Conservation (phyloP, 2,888 invertebrate genomes). For the Iselma pallidipennis region DNA sequence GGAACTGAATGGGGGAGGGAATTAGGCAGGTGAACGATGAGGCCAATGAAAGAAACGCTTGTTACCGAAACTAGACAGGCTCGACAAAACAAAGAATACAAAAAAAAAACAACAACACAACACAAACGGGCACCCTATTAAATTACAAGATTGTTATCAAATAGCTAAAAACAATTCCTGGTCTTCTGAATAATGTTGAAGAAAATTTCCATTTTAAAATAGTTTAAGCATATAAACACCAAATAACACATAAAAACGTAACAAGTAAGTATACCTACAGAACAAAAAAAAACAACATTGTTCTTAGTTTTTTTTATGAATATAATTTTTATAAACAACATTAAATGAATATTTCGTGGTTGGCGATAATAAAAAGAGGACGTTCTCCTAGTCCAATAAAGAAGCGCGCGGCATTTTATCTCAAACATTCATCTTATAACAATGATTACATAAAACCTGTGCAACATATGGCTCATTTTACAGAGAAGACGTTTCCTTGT, state of each 20-base stretch:
- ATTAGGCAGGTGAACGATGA: background rate
- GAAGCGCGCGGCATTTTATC: constrained; percentile 37
- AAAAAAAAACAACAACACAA: too few species aligned
- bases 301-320: constrained; percentile 9
- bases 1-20: background rate
- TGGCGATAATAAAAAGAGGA: constrained; percentile 27
- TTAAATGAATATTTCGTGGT: constrained; percentile 22
- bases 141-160: constrained; percentile 6
- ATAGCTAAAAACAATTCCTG: background rate
- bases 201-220: constrained; percentile 4
- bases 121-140: background rate
- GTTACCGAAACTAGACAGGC: background rate
- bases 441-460: constrained; percentile 40
- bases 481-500: constrained; percentile 18
- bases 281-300: background rate
- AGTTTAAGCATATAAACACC: background rate
- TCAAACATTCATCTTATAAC: constrained; percentile 38
- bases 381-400: constrained; percentile 37
- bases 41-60: background rate
- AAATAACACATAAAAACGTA: background rate
- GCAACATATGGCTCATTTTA: constrained; percentile 40
- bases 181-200: background rate
- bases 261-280: background rate
- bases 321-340: constrained; percentile 1
- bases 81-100: background rate